phyloP scores from a whole-genome alignment of 2,797 vertebrate species.

The Decapterus maruadsi region DNA sequence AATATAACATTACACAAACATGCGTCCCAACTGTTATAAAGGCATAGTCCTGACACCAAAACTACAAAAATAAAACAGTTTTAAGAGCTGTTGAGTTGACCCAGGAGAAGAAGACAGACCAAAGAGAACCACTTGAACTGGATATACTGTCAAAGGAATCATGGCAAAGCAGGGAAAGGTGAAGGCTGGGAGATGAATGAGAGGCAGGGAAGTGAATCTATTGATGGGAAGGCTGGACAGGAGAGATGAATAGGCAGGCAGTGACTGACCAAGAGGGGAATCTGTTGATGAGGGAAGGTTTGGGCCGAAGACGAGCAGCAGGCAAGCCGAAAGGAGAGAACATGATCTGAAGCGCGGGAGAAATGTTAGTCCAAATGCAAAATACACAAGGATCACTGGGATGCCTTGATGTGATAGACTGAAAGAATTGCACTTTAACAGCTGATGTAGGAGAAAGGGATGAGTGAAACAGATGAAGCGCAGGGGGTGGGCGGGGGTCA shows the following conservation, averaged over 20 bases:
- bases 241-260: background rate
- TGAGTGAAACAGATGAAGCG: no score
- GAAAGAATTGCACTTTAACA: background rate
- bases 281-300: background rate
- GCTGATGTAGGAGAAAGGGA: background rate
- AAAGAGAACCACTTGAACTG: background rate
- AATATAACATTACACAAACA: background rate
- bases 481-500: no score
- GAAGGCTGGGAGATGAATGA: background rate
- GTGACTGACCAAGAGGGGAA: background rate
- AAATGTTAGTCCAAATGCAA: background rate
- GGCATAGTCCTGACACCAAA: background rate
- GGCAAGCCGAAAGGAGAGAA: background rate
- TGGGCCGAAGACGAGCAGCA: background rate
- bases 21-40: background rate
- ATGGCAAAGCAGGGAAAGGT: background rate
- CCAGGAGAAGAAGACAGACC: background rate
- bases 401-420: background rate
- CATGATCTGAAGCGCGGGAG: background rate
- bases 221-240: background rate
- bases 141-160: background rate
- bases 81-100: background rate
- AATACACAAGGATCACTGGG: background rate
- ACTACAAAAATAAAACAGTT: background rate
- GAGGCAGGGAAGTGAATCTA: background rate